Evolutionary conservation across 2,888 invertebrate species (phyloP).

Genomic region (Allolobophora icterica): DNA sequence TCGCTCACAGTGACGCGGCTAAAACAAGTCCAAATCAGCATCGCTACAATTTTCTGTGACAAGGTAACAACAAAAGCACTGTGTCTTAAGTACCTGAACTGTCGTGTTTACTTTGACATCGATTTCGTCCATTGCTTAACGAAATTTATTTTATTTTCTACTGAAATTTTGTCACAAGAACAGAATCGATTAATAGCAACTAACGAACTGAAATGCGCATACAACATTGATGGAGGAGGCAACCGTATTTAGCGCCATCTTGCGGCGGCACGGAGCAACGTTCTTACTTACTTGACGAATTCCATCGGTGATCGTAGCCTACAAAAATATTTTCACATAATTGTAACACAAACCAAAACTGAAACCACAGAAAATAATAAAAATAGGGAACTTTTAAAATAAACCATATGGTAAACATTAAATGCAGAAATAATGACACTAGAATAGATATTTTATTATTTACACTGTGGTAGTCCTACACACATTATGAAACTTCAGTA

Average conservation of each 20-base stretch:
- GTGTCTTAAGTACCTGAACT: background rate
- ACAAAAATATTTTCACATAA: background rate
- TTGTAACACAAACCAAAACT: background rate
- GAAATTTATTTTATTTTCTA: background rate
- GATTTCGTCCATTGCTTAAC: background rate
- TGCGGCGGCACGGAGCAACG: background rate
- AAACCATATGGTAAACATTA: background rate
- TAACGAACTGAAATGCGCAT: background rate
- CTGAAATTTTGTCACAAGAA: background rate
- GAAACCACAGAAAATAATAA: background rate
- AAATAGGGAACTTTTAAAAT: background rate
- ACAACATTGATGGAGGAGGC: background rate
- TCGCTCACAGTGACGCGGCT: slow-evolving; percentile 3
- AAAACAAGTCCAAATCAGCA: background rate
- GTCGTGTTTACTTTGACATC: background rate
- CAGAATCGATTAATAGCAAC: background rate
- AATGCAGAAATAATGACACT: no score
- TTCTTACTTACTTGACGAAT: background rate
- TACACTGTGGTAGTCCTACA: no score
- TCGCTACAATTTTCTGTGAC: background rate
- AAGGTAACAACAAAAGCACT: background rate
- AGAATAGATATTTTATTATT: no score
- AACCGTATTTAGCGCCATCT: background rate
- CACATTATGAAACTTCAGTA: no score
- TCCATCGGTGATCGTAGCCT: background rate